Evolutionary conservation across 2,888 invertebrate genomes (phyloP), one percentile per base, ranked within the genome.

Genomic region (Cacoxenus indagator): DNA sequence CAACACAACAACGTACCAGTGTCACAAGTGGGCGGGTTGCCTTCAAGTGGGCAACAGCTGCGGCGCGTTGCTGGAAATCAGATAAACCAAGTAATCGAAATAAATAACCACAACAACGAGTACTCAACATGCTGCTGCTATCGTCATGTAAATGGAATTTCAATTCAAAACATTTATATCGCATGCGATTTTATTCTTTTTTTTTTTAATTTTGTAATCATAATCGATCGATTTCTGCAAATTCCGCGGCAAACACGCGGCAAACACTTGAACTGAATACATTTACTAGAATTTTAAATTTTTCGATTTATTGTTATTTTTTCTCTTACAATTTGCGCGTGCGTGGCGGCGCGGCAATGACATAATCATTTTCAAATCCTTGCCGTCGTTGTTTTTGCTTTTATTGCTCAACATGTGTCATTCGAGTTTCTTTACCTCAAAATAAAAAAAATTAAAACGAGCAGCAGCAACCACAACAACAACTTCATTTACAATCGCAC

Each of bases 331-430:
- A 1, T 37, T 37, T 37, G 37, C 37, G 37, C 37, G 37, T 37
- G 37, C 37, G n/a, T n/a, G n/a, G n/a, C n/a, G n/a, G n/a, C n/a
- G n/a, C 14, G 51, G 2, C 11, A 51, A 51, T 51, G 51, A 51
- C 51, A 62, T 62, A 62, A 62, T 62, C 61, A 26, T 62, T 62
- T 43, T n/a, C 17, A 17, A 29, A 29, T 27, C n/a, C n/a, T 26
- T 55, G 55, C 29, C 45, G 24, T 61, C 1, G 3, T 43, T 72
- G 67, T 48, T 46, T 45, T 65, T 29, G 48, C 66, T 27, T 51
- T 65, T 68, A 31, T 69, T 71, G 67, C 68, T 65, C 67, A 70
- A 69, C 75, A 70, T 75, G 72, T 71, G 64, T 75, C 71, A 67
- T 68, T 71, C 65, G 37, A 57, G 68, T 74, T 70, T 69, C 57